A percentile compares a stretch with the other conserved stretches of the same genome.
Conservation (phyloP, 2,888 invertebrate species). For the Agriotes lineatus region DNA sequence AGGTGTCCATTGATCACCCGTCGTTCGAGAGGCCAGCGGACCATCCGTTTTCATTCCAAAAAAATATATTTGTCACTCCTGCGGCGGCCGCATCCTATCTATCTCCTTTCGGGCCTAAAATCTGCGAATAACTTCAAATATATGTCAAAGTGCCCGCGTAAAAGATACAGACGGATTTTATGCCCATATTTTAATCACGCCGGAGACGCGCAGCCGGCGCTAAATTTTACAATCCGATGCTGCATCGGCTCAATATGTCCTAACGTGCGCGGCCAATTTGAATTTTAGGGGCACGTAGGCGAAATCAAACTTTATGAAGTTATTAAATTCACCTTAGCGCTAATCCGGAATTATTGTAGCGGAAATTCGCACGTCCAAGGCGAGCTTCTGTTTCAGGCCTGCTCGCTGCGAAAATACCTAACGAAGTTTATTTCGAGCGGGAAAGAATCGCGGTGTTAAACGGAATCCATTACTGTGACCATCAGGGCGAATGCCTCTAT, state of each 20-base stretch:
- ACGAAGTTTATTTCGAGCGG: constrained; percentile 22
- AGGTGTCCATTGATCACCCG: constrained; percentile 54
- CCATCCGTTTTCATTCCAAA: constrained; percentile 49
- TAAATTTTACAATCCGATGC: no score
- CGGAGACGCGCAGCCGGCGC: no score
- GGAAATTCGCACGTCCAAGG: no score
- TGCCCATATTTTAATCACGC: no score
- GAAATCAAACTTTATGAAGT: no score
- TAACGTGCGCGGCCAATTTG: no score
- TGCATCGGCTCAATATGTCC: no score
- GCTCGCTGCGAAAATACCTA: constrained; percentile 30
- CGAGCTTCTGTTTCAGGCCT: no score
- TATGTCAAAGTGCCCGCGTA: constrained; percentile 25
- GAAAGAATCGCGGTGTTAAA: constrained; percentile 21
- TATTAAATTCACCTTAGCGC: no score
- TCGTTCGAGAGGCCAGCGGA: constrained; percentile 47
- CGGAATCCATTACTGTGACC: constrained; percentile 37
- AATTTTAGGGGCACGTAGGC: no score
- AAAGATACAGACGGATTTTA: not conserved
- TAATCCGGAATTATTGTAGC: no score
- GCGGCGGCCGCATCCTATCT: constrained; percentile 23
- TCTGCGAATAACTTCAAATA: constrained; percentile 28
- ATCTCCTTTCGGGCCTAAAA: constrained; percentile 22
- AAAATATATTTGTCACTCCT: constrained; percentile 49
- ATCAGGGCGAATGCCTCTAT: constrained; percentile 35